A percentile compares a stretch with the other conserved stretches of the same genome.
These are phyloP conservation scores for Prionailurus bengalensis DNA, from an alignment of 2,113 vertebrate genomes.

Conservation along the genomic window DNA sequence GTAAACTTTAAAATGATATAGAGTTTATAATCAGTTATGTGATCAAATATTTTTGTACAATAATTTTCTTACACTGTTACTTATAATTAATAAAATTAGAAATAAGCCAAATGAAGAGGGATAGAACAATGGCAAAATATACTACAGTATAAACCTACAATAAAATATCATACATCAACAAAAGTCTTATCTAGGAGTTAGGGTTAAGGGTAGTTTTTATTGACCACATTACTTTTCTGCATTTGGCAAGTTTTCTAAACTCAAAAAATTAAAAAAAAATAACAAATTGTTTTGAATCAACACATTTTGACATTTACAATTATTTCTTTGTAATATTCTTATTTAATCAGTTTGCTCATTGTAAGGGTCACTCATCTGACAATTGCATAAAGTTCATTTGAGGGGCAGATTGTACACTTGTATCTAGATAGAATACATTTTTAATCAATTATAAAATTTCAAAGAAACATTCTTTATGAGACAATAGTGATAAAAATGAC, in stretches of 20 bases:
- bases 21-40: neutral
- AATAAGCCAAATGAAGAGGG: neutral
- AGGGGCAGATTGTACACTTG: neutral
- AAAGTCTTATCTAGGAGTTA: neutral
- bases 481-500: neutral
- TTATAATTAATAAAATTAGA: neutral
- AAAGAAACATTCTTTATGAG: neutral
- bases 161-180: neutral
- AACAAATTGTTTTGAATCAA: neutral
- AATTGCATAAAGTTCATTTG: neutral
- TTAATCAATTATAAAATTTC: conserved; percentile 18
- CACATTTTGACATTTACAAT: neutral
- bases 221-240: neutral
- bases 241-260: neutral
- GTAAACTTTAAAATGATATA: neutral
- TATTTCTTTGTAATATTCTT: neutral
- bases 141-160: neutral
- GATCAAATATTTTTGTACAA: neutral
- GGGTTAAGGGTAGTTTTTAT: neutral
- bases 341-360: neutral
- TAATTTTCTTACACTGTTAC: neutral
- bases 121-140: neutral
- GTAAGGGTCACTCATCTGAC: neutral
- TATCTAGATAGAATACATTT: neutral
- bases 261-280: neutral